Percentiles rank a stretch among this genome's conserved stretches.
Conservation (phyloP, 1,140 invertebrate genomes). For the Procambarus virginalis region DNA sequence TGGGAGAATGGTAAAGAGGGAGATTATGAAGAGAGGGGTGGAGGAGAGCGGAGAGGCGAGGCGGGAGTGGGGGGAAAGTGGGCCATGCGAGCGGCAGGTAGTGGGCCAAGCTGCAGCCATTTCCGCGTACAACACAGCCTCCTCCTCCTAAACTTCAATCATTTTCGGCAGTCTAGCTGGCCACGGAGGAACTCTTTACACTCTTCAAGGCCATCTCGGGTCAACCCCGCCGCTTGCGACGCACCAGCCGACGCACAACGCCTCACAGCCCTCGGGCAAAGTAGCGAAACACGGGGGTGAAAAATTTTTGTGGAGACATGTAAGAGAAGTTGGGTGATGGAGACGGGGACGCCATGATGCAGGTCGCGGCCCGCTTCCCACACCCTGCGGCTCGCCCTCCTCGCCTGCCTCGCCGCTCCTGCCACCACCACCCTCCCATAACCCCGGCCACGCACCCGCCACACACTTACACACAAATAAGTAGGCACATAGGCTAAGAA, state of each 20-base stretch:
- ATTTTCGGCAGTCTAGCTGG: background rate
- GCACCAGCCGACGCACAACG: background rate
- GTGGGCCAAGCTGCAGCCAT: conserved; percentile 42
- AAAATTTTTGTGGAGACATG: conserved; percentile 1
- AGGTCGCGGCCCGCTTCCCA: conserved; percentile 28
- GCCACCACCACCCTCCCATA: background rate
- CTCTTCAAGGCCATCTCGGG: no score
- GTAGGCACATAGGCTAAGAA: background rate
- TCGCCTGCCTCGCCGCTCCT: background rate
- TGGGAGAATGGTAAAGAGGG: background rate
- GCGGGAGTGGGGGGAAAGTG: conserved; percentile 34
- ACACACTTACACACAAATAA: background rate
- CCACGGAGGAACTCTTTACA: background rate
- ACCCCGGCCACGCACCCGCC: background rate
- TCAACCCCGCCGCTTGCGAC: no score
- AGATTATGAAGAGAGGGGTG: background rate
- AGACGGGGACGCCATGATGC: conserved; percentile 30
- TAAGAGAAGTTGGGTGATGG: conserved; percentile 16
- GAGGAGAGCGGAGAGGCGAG: background rate
- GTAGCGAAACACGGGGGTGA: background rate
- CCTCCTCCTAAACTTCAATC: background rate
- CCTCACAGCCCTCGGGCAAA: background rate
- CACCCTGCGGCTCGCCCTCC: background rate
- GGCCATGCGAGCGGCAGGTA: conserved; percentile 51
- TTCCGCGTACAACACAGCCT: conserved; percentile 27